phyloP scores from a whole-genome alignment of 2,888 invertebrate genomes.

The Chorisops tibialis region DNA sequence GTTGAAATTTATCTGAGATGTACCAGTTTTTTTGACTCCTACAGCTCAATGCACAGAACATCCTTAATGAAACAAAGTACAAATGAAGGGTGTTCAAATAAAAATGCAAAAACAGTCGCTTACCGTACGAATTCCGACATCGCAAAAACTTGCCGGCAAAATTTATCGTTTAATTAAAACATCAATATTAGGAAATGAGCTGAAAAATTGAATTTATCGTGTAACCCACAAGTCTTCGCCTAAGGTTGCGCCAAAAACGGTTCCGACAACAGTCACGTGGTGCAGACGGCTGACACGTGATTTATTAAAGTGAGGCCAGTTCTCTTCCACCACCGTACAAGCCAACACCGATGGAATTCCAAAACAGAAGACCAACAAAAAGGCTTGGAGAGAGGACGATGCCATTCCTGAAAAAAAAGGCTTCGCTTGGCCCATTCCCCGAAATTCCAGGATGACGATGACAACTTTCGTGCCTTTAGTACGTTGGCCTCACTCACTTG shows the following conservation, averaged over 20 bases:
- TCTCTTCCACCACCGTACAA: neutral
- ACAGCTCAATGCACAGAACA: too few relatives aligned
- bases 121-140: too few relatives aligned
- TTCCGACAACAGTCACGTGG: constrained; percentile 25
- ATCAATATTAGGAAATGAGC: constrained; percentile 26
- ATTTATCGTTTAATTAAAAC: constrained; percentile 26
- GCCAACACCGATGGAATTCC: neutral
- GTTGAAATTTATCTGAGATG: too few relatives aligned
- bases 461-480: constrained; percentile 18
- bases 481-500: neutral
- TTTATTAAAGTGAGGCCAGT: constrained; percentile 28
- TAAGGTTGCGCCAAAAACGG: neutral
- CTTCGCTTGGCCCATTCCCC: neutral
- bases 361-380: neutral
- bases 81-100: too few relatives aligned
- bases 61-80: too few relatives aligned
- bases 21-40: too few relatives aligned
- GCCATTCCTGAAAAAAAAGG: neutral
- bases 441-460: constrained; percentile 18
- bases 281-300: constrained; percentile 28
- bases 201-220: constrained; percentile 22
- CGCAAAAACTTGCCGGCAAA: neutral
- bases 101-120: too few relatives aligned
- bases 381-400: neutral
- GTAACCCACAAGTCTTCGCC: constrained; percentile 13